Conservation (phyloP, 2,113 vertebrate species). For the Cephalopterus ornatus region DNA sequence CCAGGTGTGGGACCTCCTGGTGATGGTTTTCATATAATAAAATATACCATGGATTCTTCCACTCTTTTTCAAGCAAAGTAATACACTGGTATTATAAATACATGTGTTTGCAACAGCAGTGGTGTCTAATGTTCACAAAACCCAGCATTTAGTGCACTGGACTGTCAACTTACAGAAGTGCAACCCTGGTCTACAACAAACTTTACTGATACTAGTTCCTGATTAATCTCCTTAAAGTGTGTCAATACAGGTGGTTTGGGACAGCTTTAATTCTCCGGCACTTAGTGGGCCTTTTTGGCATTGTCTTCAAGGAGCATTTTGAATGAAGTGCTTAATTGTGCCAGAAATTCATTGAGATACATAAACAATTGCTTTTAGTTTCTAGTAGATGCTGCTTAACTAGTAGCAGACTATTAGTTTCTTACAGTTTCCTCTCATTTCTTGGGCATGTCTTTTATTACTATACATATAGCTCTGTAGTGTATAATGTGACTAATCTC, state of each 20-base stretch:
- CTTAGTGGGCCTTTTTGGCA: neutral
- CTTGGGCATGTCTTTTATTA: neutral
- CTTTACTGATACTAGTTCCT: neutral
- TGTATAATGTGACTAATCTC: neutral
- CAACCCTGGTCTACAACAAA: too few relatives aligned
- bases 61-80: neutral
- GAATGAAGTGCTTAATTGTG: neutral
- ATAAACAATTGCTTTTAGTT: neutral
- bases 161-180: neutral
- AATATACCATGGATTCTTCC: neutral
- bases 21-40: neutral
- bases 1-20: fast-evolving
- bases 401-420: neutral
- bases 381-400: neutral
- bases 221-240: neutral
- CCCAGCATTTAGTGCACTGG: too few relatives aligned
- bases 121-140: neutral
- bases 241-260: neutral
- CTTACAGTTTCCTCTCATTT: neutral
- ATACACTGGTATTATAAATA: neutral
- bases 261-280: neutral
- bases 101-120: fast-evolving
- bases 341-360: neutral
- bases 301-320: neutral
- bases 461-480: neutral